A percentile compares a stretch with the other conserved stretches of the same genome.
These are phyloP conservation scores for Empidonax traillii DNA, from an alignment of 2,113 vertebrate species.

Conservation along the genomic window DNA sequence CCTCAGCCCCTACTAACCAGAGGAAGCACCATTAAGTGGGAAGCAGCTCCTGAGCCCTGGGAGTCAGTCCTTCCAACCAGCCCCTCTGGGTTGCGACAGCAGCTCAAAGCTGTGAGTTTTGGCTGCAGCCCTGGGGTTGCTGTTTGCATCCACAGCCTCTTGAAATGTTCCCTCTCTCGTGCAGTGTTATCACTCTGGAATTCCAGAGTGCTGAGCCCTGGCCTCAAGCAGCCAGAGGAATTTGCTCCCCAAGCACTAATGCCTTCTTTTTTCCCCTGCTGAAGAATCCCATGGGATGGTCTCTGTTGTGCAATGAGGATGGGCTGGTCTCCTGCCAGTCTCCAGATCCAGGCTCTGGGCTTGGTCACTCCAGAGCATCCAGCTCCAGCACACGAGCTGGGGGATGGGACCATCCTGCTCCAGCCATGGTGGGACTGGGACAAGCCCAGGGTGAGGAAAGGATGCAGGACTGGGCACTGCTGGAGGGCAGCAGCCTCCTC, in stretches of 20 bases:
- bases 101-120: background rate
- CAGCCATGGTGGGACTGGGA: background rate
- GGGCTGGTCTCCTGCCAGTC: background rate
- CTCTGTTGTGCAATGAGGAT: background rate
- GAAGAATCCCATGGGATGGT: background rate
- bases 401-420: background rate
- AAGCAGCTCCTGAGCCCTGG: background rate
- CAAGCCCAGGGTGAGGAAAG: background rate
- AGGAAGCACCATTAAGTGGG: background rate
- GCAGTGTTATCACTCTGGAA: constrained; percentile 11
- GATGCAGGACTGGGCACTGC: background rate
- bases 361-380: background rate
- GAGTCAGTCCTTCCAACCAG: background rate
- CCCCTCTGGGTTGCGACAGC: fast-evolving
- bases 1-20: background rate
- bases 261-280: background rate
- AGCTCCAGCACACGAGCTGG: fast-evolving
- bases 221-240: constrained; percentile 41
- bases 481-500: background rate
- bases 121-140: background rate
- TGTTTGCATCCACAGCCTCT: background rate
- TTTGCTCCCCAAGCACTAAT: constrained; percentile 43
- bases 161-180: background rate
- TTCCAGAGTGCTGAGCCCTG: constrained; percentile 9
- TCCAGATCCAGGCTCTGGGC: background rate